These are phyloP conservation scores for Heterotis niloticus DNA, from an alignment of 2,113 vertebrate species.

Conservation along the genomic window DNA sequence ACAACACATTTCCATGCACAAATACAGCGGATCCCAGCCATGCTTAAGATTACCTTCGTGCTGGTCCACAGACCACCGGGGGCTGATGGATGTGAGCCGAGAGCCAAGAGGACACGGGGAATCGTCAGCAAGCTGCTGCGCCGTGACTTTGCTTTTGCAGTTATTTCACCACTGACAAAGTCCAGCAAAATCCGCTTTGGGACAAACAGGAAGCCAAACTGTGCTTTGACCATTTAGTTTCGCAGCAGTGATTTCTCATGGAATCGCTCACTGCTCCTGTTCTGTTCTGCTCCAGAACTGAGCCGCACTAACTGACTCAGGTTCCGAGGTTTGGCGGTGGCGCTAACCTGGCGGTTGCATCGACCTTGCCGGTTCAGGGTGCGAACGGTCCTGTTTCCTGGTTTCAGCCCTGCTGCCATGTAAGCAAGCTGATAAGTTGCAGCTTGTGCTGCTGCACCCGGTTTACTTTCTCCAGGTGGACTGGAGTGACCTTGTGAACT, in stretches of 20 bases:
- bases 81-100: conserved; percentile 8
- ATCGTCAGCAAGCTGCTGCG: no score
- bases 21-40: conserved; percentile 18
- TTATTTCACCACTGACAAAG: not conserved
- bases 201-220: conserved; percentile 1
- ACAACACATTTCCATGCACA: conserved; percentile 28
- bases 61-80: conserved; percentile 19
- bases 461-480: conserved; percentile 10
- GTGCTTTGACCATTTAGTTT: no score
- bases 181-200: not conserved
- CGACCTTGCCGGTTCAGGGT: no score
- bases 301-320: no score
- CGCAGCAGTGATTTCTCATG: not conserved
- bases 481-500: conserved; percentile 28
- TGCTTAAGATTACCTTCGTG: conserved; percentile 20
- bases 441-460: conserved; percentile 19
- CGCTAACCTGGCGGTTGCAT: no score
- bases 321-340: no score
- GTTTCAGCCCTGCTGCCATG: not conserved
- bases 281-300: no score
- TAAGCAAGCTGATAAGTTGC: conserved; percentile 23
- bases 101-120: not conserved
- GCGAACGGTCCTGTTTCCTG: not conserved
- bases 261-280: not conserved
- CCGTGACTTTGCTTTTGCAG: not conserved